A percentile compares a stretch with the other conserved stretches of the same genome.
Evolutionary conservation across 2,888 invertebrate genomes (phyloP).

Genomic region (Brachyptera risi): DNA sequence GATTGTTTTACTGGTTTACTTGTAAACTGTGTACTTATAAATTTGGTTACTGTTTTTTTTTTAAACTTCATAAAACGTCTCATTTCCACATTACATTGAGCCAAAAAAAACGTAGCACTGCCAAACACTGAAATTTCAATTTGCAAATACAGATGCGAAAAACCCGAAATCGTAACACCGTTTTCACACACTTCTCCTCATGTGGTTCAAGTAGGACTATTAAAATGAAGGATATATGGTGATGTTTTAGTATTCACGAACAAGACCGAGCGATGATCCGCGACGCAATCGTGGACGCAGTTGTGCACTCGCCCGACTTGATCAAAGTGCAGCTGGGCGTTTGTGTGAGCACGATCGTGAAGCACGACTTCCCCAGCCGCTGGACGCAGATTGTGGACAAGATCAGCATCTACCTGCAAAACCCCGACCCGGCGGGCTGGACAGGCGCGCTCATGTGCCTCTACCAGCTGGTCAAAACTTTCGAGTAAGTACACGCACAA

Average conservation of each 20-base stretch:
- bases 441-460: slow-evolving; percentile 87
- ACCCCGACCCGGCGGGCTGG: slow-evolving; percentile 82
- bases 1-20: no score
- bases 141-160: no score
- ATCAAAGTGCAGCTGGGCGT: slow-evolving; percentile 88
- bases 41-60: no score
- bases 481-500: slow-evolving; percentile 37
- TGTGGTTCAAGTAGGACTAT: no score
- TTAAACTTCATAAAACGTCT: no score
- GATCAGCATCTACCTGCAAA: slow-evolving; percentile 87
- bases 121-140: no score
- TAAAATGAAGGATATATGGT: no score
- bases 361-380: slow-evolving; percentile 90
- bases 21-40: no score
- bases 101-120: no score
- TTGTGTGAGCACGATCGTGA: slow-evolving; percentile 90
- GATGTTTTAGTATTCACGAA: slow-evolving; percentile 91
- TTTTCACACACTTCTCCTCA: no score
- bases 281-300: slow-evolving; percentile 91
- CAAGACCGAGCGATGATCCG: slow-evolving; percentile 92
- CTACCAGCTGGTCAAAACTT: slow-evolving; percentile 92
- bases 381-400: slow-evolving; percentile 97
- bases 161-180: no score
- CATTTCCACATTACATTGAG: no score
- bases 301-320: slow-evolving; percentile 87